These are phyloP conservation scores for Metalampra italica DNA, from an alignment of 2,888 invertebrate species.

Conservation along the genomic window DNA sequence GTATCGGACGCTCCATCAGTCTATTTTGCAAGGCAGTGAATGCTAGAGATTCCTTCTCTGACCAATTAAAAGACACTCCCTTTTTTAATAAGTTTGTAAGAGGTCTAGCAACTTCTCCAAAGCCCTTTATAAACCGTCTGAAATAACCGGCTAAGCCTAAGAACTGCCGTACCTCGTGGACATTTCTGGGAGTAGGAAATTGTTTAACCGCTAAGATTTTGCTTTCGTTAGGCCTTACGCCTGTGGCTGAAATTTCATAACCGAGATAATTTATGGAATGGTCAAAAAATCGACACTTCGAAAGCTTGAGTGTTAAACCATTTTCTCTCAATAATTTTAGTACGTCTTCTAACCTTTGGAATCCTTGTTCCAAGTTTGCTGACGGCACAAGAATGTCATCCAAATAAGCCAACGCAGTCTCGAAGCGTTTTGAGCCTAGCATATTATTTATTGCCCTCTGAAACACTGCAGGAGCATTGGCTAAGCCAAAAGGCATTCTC, in stretches of 20 bases:
- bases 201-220: conserved; percentile 13
- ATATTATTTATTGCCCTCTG: conserved; percentile 18
- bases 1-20: too few species aligned
- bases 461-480: too few species aligned
- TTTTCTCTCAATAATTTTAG: too few species aligned
- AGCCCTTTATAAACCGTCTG: conserved; percentile 17
- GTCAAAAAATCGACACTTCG: too few species aligned
- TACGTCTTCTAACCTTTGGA: too few species aligned
- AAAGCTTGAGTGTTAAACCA: too few species aligned
- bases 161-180: conserved; percentile 19
- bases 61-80: conserved; percentile 11
- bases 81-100: conserved; percentile 15
- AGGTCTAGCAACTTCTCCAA: conserved; percentile 14
- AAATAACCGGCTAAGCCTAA: conserved; percentile 19
- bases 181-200: conserved; percentile 12
- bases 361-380: too few species aligned
- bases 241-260: conserved; percentile 14
- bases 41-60: neutral
- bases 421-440: conserved; percentile 11
- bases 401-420: too few species aligned
- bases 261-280: conserved; percentile 15
- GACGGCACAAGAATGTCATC: too few species aligned
- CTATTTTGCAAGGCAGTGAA: too few species aligned
- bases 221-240: conserved; percentile 10
- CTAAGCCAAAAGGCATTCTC: conserved; percentile 29